phyloP scores from a whole-genome alignment of 2,888 invertebrate species.

The Stenoptilia bipunctidactyla region DNA sequence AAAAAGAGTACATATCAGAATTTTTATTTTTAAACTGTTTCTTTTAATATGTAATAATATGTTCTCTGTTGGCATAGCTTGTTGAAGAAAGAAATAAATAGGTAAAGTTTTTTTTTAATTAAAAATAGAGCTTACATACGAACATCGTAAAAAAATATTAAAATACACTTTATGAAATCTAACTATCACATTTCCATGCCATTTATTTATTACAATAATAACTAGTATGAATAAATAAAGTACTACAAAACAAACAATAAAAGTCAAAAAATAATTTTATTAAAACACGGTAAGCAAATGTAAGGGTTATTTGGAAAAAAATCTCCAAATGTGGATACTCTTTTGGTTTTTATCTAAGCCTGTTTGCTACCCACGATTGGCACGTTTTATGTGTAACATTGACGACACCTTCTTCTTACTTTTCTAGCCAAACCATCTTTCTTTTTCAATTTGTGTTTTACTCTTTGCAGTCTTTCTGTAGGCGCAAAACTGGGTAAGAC shows the following conservation, averaged over 20 bases:
- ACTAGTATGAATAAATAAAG: neutral
- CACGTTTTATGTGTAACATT: conserved; percentile 13
- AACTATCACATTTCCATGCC: too few species aligned
- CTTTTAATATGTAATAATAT: too few species aligned
- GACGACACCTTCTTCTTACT: conserved; percentile 11
- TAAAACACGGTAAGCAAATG: conserved; percentile 2
- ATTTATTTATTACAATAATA: too few species aligned
- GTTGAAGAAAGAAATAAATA: too few species aligned
- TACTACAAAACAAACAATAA: neutral
- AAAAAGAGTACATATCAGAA: too few species aligned
- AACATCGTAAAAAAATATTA: too few species aligned
- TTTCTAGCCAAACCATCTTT: conserved; percentile 10
- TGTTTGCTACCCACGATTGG: conserved; percentile 13
- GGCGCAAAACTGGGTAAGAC: neutral
- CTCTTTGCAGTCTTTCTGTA: conserved; percentile 1
- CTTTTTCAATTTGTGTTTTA: conserved; percentile 5
- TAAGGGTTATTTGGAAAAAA: conserved; percentile 1
- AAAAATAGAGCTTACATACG: too few species aligned
- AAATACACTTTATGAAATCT: too few species aligned
- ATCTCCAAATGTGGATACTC: conserved; percentile 6
- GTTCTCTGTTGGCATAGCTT: too few species aligned
- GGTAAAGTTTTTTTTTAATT: too few species aligned
- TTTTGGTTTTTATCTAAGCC: conserved; percentile 10
- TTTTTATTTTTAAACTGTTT: too few species aligned
- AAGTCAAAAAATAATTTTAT: conserved; percentile 1